Evolutionary conservation across 2,797 vertebrate species (phyloP).

Genomic region (Acestrorhynchus altus): DNA sequence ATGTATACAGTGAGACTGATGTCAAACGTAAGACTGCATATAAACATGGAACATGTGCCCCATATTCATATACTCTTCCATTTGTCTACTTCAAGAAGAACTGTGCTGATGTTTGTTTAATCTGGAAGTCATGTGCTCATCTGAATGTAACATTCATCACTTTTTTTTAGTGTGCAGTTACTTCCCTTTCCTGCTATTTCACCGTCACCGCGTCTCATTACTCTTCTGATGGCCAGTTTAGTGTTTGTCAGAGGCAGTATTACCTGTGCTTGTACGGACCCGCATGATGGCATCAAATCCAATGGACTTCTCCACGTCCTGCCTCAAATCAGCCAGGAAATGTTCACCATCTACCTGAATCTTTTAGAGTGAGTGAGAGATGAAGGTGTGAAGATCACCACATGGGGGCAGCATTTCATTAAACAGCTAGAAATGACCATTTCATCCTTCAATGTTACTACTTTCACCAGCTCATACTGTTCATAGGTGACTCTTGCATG

Average conservation of each 20-base stretch:
- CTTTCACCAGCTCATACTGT: neutral
- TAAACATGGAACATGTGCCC: too few relatives aligned
- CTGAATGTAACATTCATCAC: too few relatives aligned
- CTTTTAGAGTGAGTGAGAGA: slow-evolving; percentile 75
- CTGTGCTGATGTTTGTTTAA: too few relatives aligned
- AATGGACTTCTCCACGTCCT: slow-evolving; percentile 85
- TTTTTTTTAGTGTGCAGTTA: neutral
- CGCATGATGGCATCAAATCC: slow-evolving; percentile 97
- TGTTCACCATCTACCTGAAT: slow-evolving; percentile 83
- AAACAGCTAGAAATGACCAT: neutral
- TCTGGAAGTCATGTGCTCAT: too few relatives aligned
- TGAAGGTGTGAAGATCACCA: slow-evolving; percentile 55
- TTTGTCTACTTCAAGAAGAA: too few relatives aligned
- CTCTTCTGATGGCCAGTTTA: neutral
- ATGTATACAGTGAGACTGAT: neutral
- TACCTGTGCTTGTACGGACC: slow-evolving; percentile 95
- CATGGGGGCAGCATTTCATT: slow-evolving; percentile 64
- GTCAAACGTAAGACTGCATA: too few relatives aligned
- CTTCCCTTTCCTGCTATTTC: neutral
- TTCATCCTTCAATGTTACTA: neutral
- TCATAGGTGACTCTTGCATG: neutral
- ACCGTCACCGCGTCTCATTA: neutral
- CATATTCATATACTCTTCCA: too few relatives aligned
- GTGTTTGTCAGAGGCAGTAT: slow-evolving; percentile 2
- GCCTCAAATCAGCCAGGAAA: slow-evolving; percentile 90